These are phyloP conservation scores for Hedychridium roseum DNA, from an alignment of 2,888 invertebrate genomes.

Conservation along the genomic window DNA sequence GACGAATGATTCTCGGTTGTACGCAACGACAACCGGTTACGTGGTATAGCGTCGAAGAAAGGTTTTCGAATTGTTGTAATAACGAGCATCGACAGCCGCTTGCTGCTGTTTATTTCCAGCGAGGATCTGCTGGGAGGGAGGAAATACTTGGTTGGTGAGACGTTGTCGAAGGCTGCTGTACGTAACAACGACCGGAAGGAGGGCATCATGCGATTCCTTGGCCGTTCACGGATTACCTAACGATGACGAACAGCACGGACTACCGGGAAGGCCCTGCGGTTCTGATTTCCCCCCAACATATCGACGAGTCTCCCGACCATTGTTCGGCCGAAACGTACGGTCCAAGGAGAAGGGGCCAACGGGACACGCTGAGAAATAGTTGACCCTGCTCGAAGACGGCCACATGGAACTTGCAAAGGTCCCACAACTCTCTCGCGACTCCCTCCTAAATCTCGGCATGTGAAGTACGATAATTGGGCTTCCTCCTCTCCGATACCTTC, in stretches of 20 bases:
- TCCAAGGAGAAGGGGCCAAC: conserved; percentile 18
- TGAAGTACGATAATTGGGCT: conserved; percentile 15
- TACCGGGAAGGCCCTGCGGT: conserved; percentile 16
- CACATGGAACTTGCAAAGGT: too few species aligned
- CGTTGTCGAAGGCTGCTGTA: too few species aligned
- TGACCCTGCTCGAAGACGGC: too few species aligned
- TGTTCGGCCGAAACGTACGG: conserved; percentile 16
- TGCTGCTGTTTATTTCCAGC: conserved; percentile 7
- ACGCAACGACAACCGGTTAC: conserved; percentile 30
- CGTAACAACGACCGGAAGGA: too few species aligned
- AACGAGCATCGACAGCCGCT: conserved; percentile 21
- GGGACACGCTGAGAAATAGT: conserved; percentile 23
- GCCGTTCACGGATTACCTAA: conserved; percentile 27
- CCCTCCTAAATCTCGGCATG: conserved; percentile 24
- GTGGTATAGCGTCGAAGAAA: conserved; percentile 7
- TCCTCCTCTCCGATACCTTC: too few species aligned
- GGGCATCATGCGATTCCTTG: too few species aligned
- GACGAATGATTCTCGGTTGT: conserved; percentile 23
- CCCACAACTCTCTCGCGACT: too few species aligned
- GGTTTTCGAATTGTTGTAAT: conserved; percentile 23
- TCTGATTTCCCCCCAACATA: conserved; percentile 29
- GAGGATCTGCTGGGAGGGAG: conserved; percentile 1
- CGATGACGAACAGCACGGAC: conserved; percentile 39
- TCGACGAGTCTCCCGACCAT: too few species aligned
- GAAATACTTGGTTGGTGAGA: too few species aligned